These are phyloP conservation scores for Eleutherodactylus coqui DNA, from an alignment of 2,797 vertebrate genomes.

Conservation along the genomic window DNA sequence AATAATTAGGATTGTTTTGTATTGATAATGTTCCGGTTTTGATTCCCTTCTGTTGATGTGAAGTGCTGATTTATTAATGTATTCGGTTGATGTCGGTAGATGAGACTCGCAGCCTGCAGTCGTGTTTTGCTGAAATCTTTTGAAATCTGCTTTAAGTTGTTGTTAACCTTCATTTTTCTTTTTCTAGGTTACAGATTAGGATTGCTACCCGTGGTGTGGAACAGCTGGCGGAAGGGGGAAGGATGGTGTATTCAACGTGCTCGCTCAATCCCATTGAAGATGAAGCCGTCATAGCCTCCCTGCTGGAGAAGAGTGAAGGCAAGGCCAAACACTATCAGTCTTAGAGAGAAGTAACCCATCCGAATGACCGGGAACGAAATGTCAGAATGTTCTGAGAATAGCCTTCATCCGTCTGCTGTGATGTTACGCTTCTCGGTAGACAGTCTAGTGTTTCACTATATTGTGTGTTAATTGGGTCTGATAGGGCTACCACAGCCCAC, in stretches of 20 bases:
- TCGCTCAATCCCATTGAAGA: slow-evolving; percentile 96
- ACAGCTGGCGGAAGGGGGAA: slow-evolving; percentile 92
- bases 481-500: no score
- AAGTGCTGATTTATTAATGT: slow-evolving; percentile 26
- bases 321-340: slow-evolving; percentile 25
- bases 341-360: neutral
- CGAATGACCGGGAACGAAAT: neutral
- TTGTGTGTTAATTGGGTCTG: no score
- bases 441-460: no score
- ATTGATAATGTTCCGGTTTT: neutral
- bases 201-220: slow-evolving; percentile 94
- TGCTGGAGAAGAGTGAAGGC: slow-evolving; percentile 97
- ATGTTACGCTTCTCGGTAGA: neutral
- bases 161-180: slow-evolving; percentile 45
- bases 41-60: neutral
- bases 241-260: slow-evolving; percentile 98
- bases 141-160: slow-evolving; percentile 45
- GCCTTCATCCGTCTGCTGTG: neutral
- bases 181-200: slow-evolving; percentile 90
- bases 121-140: slow-evolving; percentile 23
- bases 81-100: slow-evolving; percentile 12
- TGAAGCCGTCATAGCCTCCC: slow-evolving; percentile 90
- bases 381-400: neutral
- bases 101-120: slow-evolving; percentile 20
- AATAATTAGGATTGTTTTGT: neutral